Base-by-base conservation (phyloP, 1,140 invertebrate genomes). In the Aphelinus certus region DNA sequence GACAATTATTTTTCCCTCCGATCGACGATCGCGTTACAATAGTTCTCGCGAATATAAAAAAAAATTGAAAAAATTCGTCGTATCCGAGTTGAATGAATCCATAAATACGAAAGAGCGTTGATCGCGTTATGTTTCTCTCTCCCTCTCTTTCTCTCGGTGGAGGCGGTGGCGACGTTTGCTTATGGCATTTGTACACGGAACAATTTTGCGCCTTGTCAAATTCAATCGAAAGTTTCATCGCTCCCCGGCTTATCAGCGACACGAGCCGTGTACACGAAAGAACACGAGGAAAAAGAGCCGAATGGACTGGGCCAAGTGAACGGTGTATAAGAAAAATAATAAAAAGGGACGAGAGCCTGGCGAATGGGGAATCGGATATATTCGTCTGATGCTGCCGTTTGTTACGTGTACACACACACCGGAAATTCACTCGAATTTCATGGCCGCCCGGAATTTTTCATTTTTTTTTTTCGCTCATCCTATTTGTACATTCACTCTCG, bases 151-250 rank as follows among this genome's bases (percentile, higher is more conserved):
- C 26, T 26, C 26, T 26, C 26, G 26, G 26, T 26, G 26, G 47
- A 51, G 47, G 71, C 57, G n/a, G 26, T 5, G 49, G 26, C n/a
- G 47, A 58, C 71, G 56, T 7, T 10, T 26, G 69, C 69, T 76
- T 72, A 66, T 46, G 57, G 57, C 58, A 73, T 75, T 75, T 75
- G 49, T 75, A 63, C 73, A 69, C 51, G 60, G 47, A 75, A 75
- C 73, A 76, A 71, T 76, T 67, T 71, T 68, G 56, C 69, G 56
- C 69, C 75, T 62, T 72, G 68, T 76, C 75, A 76, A 72, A 55
- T 72, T 72, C 75, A 75, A 71, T 71, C 70, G 75, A 66, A 76
- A 76, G 57, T 75, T 69, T 69, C 66, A 76, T 76, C 68, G 49
- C 56, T 71, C 49, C 43, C 63, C 6, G 70, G 69, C 63, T 76